A percentile compares a stretch with the other conserved stretches of the same genome.
These are phyloP conservation scores for Fukomys damarensis DNA, from an alignment of 2,113 vertebrate genomes.

Conservation along the genomic window DNA sequence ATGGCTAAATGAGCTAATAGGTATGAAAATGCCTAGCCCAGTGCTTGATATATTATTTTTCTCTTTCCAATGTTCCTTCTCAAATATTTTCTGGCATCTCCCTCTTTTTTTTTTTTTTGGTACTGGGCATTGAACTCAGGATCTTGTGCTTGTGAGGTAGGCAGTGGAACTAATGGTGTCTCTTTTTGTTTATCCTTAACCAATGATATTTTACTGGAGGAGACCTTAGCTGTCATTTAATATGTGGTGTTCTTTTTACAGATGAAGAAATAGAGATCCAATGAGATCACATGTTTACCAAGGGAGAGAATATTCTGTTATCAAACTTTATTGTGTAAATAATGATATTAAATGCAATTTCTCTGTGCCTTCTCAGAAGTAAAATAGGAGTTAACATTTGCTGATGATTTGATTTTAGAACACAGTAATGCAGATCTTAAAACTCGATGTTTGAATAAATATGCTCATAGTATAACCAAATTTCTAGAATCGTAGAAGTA, in stretches of 20 bases:
- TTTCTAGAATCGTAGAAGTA: constrained; percentile 42
- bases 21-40: background rate
- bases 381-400: constrained; percentile 60
- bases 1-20: background rate
- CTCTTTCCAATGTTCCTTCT: constrained; percentile 2
- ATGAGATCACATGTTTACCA: background rate
- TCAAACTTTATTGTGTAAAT: constrained; percentile 30
- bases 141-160: too few relatives aligned
- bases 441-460: constrained; percentile 62
- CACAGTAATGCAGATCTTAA: constrained; percentile 56
- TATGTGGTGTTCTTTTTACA: constrained; percentile 2
- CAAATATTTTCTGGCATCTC: constrained; percentile 26
- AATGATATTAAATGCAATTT: constrained; percentile 47
- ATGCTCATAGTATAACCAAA: constrained; percentile 27
- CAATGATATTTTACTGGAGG: background rate
- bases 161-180: too few relatives aligned
- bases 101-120: too few relatives aligned
- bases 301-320: constrained; percentile 39
- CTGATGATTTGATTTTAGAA: constrained; percentile 65
- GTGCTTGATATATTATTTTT: background rate
- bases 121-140: too few relatives aligned
- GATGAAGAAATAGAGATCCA: constrained; percentile 1
- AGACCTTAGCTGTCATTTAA: background rate
- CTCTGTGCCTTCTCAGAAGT: constrained; percentile 1
- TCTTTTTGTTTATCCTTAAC: background rate